Conservation (phyloP, 35 echinoderm and acorn worm species). For the Lytechinus variegatus region DNA sequence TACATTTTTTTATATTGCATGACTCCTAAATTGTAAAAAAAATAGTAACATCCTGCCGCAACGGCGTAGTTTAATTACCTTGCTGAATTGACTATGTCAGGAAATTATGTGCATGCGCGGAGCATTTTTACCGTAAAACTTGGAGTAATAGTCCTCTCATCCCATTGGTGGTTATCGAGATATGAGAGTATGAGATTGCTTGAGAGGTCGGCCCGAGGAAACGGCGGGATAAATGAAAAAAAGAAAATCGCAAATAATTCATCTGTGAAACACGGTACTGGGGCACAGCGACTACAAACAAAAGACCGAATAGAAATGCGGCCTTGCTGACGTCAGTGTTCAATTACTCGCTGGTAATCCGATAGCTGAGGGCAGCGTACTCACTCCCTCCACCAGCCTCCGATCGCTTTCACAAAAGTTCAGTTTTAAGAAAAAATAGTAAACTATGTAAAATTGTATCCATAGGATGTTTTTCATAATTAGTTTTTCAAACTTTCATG, state of each 20-base stretch:
- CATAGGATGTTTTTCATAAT: not conserved
- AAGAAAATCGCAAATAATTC: conserved; percentile 75
- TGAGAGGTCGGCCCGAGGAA: conserved; percentile 53
- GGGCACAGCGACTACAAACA: conserved; percentile 88
- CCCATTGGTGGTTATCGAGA: conserved; percentile 53
- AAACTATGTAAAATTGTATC: not conserved
- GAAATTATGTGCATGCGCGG: conserved; percentile 22
- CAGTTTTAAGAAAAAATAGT: conserved; percentile 23
- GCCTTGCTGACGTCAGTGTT: conserved; percentile 99
- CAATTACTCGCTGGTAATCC: conserved; percentile 98
- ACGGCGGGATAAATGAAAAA: conserved; percentile 58
- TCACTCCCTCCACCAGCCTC: conserved; percentile 69
- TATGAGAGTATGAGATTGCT: conserved; percentile 46
- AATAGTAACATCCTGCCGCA: conserved; percentile 31
- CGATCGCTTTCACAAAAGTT: not conserved
- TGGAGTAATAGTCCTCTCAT: conserved; percentile 44
- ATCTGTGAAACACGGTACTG: conserved; percentile 95
- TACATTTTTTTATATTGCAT: not conserved
- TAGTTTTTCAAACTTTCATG: not conserved
- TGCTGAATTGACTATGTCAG: not conserved
- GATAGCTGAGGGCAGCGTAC: conserved; percentile 90
- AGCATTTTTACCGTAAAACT: conserved; percentile 8
- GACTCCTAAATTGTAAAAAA: conserved; percentile 16
- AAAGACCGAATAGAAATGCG: conserved; percentile 97
- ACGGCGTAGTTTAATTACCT: conserved; percentile 23